Conservation (phyloP, 2,113 vertebrate genomes). For the Trichechus manatus region DNA sequence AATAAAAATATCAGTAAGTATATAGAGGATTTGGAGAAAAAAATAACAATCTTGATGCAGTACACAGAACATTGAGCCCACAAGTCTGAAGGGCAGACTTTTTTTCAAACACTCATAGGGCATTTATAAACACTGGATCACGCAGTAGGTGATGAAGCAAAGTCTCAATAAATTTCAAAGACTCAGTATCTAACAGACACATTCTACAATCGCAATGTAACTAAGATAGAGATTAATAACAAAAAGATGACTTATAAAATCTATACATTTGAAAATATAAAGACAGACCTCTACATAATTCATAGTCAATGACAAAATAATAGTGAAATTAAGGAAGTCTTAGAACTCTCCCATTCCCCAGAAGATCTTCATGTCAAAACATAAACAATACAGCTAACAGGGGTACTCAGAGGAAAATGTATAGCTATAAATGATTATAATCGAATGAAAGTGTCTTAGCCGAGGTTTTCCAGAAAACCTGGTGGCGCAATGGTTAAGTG, state of each 20-base stretch:
- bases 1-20: too few species aligned
- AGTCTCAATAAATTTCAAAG: background rate
- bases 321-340: background rate
- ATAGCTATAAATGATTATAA: background rate
- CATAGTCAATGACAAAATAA: background rate
- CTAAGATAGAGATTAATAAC: background rate
- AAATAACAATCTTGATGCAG: too few species aligned
- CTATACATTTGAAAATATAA: constrained; percentile 6
- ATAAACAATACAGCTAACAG: too few species aligned
- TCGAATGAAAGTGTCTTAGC: background rate
- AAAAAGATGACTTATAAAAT: background rate
- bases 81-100: background rate
- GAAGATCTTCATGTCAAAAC: background rate
- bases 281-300: background rate
- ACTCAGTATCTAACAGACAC: background rate
- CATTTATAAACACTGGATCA: background rate
- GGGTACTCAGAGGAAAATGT: background rate
- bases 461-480: background rate
- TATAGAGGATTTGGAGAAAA: too few species aligned
- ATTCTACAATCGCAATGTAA: background rate
- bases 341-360: background rate
- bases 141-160: background rate
- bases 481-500: too few species aligned
- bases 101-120: background rate
- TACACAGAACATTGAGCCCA: too few species aligned